A percentile compares a stretch with the other conserved stretches of the same genome.
Evolutionary conservation across 2,888 invertebrate genomes (phyloP).

Genomic region (Ellobium chinense): DNA sequence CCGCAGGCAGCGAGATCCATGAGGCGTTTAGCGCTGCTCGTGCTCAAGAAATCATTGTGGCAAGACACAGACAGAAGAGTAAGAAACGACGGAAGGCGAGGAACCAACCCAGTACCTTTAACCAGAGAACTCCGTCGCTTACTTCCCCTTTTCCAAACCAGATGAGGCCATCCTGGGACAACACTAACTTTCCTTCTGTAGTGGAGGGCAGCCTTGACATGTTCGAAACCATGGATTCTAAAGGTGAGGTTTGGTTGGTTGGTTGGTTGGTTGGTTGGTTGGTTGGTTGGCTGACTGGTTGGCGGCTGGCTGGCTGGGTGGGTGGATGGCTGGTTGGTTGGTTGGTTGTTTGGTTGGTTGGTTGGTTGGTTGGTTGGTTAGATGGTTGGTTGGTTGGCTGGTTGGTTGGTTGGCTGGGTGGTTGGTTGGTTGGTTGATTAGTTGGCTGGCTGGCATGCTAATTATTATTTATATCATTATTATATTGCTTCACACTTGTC

Average conservation of each 20-base stretch:
- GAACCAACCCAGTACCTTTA: background rate
- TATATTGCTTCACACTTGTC: too few relatives aligned
- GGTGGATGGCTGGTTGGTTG: background rate
- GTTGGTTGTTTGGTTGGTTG: too few relatives aligned
- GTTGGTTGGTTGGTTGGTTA: too few relatives aligned
- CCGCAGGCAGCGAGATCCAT: constrained; percentile 24
- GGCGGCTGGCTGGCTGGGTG: background rate
- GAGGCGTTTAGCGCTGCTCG: constrained; percentile 27
- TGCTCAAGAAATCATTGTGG: constrained; percentile 17
- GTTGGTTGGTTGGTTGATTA: too few relatives aligned
- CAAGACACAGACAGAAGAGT: background rate
- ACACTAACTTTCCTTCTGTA: background rate
- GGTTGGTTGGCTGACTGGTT: background rate
- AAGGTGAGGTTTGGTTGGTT: constrained; percentile 1
- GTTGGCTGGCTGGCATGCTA: too few relatives aligned
- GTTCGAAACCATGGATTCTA: constrained; percentile 8
- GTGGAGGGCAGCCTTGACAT: background rate
- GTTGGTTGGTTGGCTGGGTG: too few relatives aligned
- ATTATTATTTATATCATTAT: too few relatives aligned
- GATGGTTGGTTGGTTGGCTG: too few relatives aligned
- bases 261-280: background rate
- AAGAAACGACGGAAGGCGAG: constrained; percentile 3
- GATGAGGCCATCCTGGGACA: too few relatives aligned
- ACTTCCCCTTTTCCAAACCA: too few relatives aligned
- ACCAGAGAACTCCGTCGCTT: too few relatives aligned